Base-by-base conservation (phyloP, 2,113 vertebrate species). In the Thermophis baileyi region DNA sequence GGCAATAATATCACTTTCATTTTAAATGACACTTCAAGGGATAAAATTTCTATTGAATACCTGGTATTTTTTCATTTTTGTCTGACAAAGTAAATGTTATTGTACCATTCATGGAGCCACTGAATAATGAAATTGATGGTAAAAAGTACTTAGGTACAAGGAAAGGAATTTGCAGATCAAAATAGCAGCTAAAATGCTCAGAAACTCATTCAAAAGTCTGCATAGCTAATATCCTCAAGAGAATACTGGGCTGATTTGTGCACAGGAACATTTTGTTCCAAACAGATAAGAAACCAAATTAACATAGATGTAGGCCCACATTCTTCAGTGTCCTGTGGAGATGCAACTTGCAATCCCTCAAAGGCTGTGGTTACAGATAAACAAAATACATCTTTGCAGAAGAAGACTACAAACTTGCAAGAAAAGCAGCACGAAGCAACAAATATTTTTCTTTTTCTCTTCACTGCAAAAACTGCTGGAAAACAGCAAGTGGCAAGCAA, bases 101-200 rank as follows among this genome's bases (percentile, higher is more conserved):
- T 40, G 35, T 40, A 81, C n/a, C 35, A 22, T 81, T 35, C 69
- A 81, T 81, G 69, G 69, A 94, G 94, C 85, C 89, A 94, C 94
- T 94, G 94, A 97, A 95, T 91, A 74, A 90, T 91, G 63, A 90
- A 92, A 44, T 94, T 95, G 92, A 95, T 96, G 74, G 89, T 91
- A 85, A 95, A 95, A 94, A 93, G 46, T 95, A 87, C 94, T 94
- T 91, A 92, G 95, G 95, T 96, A 92, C 92, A 93, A 93, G 93
- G 95, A 95, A 95, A 95, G 95, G 95, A 96, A 95, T 96, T 95
- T 95, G 22, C 90, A 95, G 94, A 97, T 96, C 93, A 95, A 95
- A 96, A 93, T 51, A 94, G 91, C 93, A 88, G 91, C 95, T 96
- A 96, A 94, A 94, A 96, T 95, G 95, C 95, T 94, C 95, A 94